phyloP scores from a whole-genome alignment of 1,140 invertebrate genomes.

The Rhopalosiphum maidis region DNA sequence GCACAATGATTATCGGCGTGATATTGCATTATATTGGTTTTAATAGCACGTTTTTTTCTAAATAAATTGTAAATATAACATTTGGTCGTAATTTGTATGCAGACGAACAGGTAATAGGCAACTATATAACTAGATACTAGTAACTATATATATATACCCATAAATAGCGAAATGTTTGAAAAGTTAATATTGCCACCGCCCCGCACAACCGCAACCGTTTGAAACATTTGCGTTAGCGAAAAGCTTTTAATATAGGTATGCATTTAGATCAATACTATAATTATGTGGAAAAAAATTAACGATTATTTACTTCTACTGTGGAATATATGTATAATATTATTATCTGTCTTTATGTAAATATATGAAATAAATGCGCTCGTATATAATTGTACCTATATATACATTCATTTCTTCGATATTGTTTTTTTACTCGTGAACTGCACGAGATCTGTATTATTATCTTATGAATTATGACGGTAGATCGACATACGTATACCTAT shows the following conservation, averaged over 20 bases:
- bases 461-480: not conserved
- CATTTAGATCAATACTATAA: not conserved
- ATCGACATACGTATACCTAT: not conserved
- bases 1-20: not conserved
- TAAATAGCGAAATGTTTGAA: constrained; percentile 11
- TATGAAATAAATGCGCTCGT: constrained; percentile 4
- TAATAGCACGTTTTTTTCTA: not conserved
- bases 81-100: not conserved
- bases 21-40: constrained; percentile 5
- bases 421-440: not conserved
- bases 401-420: not conserved
- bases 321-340: not conserved
- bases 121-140: not conserved
- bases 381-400: not conserved
- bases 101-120: not conserved
- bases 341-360: constrained; percentile 5
- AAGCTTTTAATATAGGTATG: not conserved
- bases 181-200: not conserved
- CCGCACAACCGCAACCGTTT: not conserved
- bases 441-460: constrained; percentile 4
- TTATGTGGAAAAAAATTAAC: not conserved
- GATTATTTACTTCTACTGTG: not conserved
- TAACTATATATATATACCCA: not conserved
- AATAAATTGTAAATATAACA: constrained; percentile 10
- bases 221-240: not conserved